These are phyloP conservation scores for Lasioglossum calceatum DNA, from an alignment of 2,888 invertebrate species.

Conservation along the genomic window DNA sequence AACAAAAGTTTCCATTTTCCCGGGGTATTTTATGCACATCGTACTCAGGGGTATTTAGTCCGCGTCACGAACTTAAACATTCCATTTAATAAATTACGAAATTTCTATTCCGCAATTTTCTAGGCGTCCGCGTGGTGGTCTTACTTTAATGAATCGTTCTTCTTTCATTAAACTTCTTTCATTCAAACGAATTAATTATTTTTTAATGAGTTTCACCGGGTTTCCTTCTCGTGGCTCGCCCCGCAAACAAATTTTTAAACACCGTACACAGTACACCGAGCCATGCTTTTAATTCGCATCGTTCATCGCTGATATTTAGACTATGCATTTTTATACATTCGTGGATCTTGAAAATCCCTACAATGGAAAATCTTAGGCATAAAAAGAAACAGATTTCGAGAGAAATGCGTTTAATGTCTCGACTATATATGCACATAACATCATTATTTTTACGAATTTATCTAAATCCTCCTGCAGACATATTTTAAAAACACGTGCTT, in stretches of 20 bases:
- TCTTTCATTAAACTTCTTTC: neutral
- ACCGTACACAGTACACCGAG: neutral
- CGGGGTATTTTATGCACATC: neutral
- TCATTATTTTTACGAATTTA: too few relatives aligned
- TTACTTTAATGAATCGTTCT: constrained; percentile 2
- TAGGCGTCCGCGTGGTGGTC: neutral
- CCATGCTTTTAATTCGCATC: neutral
- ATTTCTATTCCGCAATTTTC: constrained; percentile 8
- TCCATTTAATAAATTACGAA: constrained; percentile 1
- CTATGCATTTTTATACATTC: neutral
- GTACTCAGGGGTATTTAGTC: neutral
- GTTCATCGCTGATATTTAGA: neutral
- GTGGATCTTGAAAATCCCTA: neutral
- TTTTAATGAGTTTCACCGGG: neutral
- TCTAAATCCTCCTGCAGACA: too few relatives aligned
- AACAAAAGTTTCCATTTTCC: constrained; percentile 1
- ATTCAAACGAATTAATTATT: constrained; percentile 7
- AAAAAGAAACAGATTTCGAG: too few relatives aligned
- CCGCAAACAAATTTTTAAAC: neutral
- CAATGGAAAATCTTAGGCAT: too few relatives aligned
- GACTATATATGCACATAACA: too few relatives aligned
- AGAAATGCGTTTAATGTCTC: too few relatives aligned
- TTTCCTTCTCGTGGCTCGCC: neutral
- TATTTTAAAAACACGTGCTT: too few relatives aligned
- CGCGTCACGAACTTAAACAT: neutral